Base-by-base conservation (phyloP, 2,888 invertebrate genomes). In the Callyntrura sp. region DNA sequence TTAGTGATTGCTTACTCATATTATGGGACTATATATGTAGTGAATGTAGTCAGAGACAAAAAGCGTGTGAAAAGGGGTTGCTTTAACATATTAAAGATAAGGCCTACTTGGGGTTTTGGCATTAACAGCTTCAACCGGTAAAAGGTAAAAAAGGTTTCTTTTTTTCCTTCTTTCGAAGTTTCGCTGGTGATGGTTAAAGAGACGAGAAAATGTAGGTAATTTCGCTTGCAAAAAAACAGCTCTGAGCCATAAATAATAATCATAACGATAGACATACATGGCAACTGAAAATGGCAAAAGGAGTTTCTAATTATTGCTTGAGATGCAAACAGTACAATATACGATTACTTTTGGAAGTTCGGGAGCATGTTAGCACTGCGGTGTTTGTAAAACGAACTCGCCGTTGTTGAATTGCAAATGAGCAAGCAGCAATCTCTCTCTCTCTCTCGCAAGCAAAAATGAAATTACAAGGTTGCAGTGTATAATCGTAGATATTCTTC, bases 261-360 rank as follows among this genome's bases (percentile, higher is more conserved):
- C 35, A 62, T 68, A 68, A 35, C 25, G 83, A 68, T 68, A 83
- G 65, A 68, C 65, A 68, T 83, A 83, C 65, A 83, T 68, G 68
- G 83, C 48, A 83, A 83, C 51, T 83, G 83, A 48, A 81, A 62
- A 68, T 83, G 83, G 51, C 83, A 12, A 68, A 83, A 65, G 68
- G 68, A 25, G 25, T 51, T 81, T 83, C 65, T 83, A 83, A 83
- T 83, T 68, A 83, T 68, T 48, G 45, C 43, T 62, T 45, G 14
- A 62, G 81, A 25, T 51, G 28, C n/a, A 57, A 43, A 60, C 48
- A 48, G 45, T 43, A 60, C 45, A 81, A 81, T 81, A 62, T 60
- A 81, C 62, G 43, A 62, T 81, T 62, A 62, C 81, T 60, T 45
- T 81, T 81, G 62, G 62, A 81, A 43, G 60, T 81, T 81, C 81